A percentile compares a stretch with the other conserved stretches of the same genome.
phyloP scores from a whole-genome alignment of 64 coral and sea anemone genomes.

The Actinia equina region DNA sequence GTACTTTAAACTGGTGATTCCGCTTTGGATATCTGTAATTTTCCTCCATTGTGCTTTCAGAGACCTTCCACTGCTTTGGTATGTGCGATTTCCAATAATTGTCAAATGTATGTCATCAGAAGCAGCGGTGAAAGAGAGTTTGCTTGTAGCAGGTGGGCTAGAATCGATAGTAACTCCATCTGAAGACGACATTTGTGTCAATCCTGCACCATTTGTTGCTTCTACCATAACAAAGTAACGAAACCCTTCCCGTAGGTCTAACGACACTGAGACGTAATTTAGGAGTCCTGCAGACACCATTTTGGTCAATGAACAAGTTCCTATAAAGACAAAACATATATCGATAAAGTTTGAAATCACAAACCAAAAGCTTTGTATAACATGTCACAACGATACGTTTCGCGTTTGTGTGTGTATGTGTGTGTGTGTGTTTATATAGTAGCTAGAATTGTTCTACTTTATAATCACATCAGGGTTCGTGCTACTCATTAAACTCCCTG shows the following conservation, averaged over 20 bases:
- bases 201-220: conserved; percentile 66
- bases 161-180: conserved; percentile 85
- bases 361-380: too few relatives aligned
- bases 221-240: conserved; percentile 71
- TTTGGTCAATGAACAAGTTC: conserved; percentile 46
- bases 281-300: conserved; percentile 48
- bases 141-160: conserved; percentile 49
- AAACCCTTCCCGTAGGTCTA: conserved; percentile 32
- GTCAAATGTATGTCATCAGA: not conserved
- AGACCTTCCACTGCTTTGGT: conserved; percentile 26
- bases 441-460: too few relatives aligned
- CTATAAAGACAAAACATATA: not conserved
- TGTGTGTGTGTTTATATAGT: too few relatives aligned
- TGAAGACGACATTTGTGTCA: conserved; percentile 52
- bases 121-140: conserved; percentile 1
- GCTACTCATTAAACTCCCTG: too few relatives aligned
- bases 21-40: conserved; percentile 58
- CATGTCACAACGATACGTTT: too few relatives aligned
- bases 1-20: conserved; percentile 49
- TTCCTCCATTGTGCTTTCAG: conserved; percentile 53
- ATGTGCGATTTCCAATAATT: conserved; percentile 1
- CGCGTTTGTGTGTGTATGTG: too few relatives aligned
- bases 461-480: too few relatives aligned
- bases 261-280: conserved; percentile 28
- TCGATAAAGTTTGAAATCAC: not conserved